These are phyloP conservation scores for Rhingia rostrata DNA, from an alignment of 2,888 invertebrate species.

Conservation along the genomic window DNA sequence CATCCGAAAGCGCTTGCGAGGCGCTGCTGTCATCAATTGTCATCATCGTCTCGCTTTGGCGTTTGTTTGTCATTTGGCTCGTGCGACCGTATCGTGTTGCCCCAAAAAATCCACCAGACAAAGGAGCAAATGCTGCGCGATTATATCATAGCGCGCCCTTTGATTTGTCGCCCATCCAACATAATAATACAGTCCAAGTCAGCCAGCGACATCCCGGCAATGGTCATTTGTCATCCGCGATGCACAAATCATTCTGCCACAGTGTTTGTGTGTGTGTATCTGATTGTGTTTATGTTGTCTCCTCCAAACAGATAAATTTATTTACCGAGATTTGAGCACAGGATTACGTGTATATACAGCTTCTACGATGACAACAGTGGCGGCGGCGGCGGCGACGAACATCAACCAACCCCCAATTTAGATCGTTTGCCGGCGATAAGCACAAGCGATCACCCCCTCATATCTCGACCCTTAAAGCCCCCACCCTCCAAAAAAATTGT, in stretches of 20 bases:
- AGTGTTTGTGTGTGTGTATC: constrained; percentile 6
- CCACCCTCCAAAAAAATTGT: constrained; percentile 6
- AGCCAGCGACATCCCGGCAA: constrained; percentile 27
- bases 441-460: constrained; percentile 56
- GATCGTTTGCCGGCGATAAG: constrained; percentile 65
- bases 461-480: constrained; percentile 31
- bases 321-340: constrained; percentile 63
- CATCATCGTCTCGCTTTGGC: constrained; percentile 58
- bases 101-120: constrained; percentile 54
- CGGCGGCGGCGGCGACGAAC: not conserved
- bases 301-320: constrained; percentile 64
- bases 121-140: constrained; percentile 15
- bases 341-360: constrained; percentile 10
- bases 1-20: constrained; percentile 28
- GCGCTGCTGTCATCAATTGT: constrained; percentile 70
- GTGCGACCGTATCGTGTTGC: constrained; percentile 70
- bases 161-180: constrained; percentile 68
- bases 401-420: constrained; percentile 62
- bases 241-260: constrained; percentile 72
- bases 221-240: constrained; percentile 71
- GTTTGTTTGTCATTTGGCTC: constrained; percentile 70
- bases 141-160: constrained; percentile 61
- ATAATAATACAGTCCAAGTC: constrained; percentile 64
- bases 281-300: constrained; percentile 47
- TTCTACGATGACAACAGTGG: constrained; percentile 35